Evolutionary conservation across 1,140 invertebrate genomes (phyloP).

Genomic region (Leptoteleia sp.): DNA sequence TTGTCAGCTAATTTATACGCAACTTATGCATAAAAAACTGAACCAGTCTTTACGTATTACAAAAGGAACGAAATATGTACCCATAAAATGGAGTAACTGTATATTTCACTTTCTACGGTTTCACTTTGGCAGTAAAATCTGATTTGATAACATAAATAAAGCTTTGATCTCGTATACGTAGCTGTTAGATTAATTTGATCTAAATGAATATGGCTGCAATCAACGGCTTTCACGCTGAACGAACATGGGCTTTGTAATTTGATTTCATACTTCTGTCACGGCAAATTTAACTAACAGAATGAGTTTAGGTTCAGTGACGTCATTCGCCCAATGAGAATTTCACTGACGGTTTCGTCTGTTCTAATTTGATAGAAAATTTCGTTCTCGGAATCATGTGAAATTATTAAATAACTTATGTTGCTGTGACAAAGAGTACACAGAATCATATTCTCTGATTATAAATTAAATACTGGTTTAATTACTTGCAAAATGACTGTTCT

Average conservation of each 20-base stretch:
- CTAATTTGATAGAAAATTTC: constrained; percentile 64
- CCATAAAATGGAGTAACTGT: constrained; percentile 46
- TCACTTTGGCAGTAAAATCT: constrained; percentile 61
- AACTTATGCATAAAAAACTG: too few species aligned
- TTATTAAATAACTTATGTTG: constrained; percentile 63
- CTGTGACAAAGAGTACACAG: constrained; percentile 57
- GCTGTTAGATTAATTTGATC: constrained; percentile 69
- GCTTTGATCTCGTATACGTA: constrained; percentile 67
- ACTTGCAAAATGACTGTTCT: too few species aligned
- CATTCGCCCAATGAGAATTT: constrained; percentile 62
- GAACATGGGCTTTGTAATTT: constrained; percentile 69
- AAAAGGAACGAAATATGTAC: neutral
- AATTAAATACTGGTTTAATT: too few species aligned
- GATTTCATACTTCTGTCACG: constrained; percentile 69
- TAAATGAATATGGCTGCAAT: constrained; percentile 70
- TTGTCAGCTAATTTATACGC: too few species aligned
- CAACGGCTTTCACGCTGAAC: constrained; percentile 69
- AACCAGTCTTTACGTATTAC: too few species aligned
- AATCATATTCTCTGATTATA: too few species aligned
- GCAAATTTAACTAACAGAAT: constrained; percentile 69
- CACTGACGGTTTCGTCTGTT: constrained; percentile 57
- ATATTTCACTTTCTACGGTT: constrained; percentile 63
- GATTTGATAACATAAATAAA: constrained; percentile 67
- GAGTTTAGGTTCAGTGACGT: constrained; percentile 67
- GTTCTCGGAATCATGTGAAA: constrained; percentile 55